Base-by-base conservation (phyloP, 1,140 invertebrate genomes). In the Lordiphosa stackelbergi region DNA sequence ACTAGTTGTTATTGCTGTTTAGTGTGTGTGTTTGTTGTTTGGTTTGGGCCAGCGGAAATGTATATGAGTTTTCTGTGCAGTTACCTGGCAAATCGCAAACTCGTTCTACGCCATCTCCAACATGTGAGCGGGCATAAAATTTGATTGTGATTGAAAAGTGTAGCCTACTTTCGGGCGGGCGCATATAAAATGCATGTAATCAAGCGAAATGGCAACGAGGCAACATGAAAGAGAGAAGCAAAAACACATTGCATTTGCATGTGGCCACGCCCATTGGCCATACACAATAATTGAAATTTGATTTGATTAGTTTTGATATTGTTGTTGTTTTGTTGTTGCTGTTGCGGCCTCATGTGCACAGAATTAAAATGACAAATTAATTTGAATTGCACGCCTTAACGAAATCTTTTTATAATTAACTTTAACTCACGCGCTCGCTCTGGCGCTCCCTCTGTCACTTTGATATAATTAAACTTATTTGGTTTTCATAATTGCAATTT, bases 101-200 rank as follows among this genome's bases (percentile, higher is more conserved):
- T 46, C 24, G 11, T 46, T 34, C 12, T 24, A 16, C 28, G 12
- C 12, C 19, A 35, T 10, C 31, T 13, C 9, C 24, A 54, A 8
- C 41, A 45, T 66, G 62, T 56, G 45, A 46, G 73, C 42, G 9
- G 49, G 73, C 61, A 83, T 83, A 83, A 83, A 83, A 83, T 83
- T 83, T 83, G 78, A 83, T 83, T 83, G 77, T 84, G 77, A 83
- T 83, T 83, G 77, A 83, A 83, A 84, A 81, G 73, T 83, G 78
- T 83, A 83, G 77, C 77, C 77, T 83, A 84, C 78, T 84, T 83
- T 84, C 65, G 56, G 68, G 69, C 73, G 65, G 69, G 69, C 65
- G 69, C 73, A 84, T 78, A 77, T 81, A 72, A 83, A 83, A 81
- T 81, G 77, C 77, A 83, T 83, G 75, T 81, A 81, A 81, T 83